Conservation (phyloP, 2,888 invertebrate genomes). For the Invenusta paracnida region DNA sequence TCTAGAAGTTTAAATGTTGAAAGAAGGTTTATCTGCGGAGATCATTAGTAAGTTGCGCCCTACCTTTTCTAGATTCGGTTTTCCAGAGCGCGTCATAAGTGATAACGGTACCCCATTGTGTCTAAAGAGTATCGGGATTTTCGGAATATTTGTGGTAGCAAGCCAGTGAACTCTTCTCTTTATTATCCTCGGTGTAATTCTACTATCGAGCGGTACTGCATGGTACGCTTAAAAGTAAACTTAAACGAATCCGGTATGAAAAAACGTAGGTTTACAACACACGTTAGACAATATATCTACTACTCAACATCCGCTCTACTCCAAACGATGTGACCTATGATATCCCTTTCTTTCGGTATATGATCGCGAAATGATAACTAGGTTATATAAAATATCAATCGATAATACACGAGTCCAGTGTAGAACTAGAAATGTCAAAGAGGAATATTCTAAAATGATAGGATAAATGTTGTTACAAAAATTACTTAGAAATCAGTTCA, state of each 20-base stretch:
- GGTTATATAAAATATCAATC: neutral
- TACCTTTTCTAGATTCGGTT: too few relatives aligned
- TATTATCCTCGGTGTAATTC: neutral
- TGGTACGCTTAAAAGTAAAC: neutral
- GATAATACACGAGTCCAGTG: neutral
- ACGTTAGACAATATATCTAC: neutral
- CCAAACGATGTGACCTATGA: neutral
- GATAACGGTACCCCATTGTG: neutral
- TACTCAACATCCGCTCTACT: neutral
- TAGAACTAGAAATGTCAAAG: neutral
- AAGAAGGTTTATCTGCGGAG: too few relatives aligned
- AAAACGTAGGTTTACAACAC: neutral
- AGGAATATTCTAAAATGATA: neutral
- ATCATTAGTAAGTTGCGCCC: too few relatives aligned
- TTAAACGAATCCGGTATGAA: neutral
- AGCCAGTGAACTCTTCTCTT: neutral
- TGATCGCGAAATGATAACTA: neutral
- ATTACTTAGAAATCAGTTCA: too few relatives aligned
- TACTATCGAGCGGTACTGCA: conserved; percentile 2
- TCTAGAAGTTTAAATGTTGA: too few relatives aligned
- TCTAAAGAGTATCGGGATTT: neutral
- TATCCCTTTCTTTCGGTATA: neutral
- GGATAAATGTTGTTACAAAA: too few relatives aligned
- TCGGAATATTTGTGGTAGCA: neutral
- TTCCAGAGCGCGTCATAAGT: neutral